Conservation (phyloP, 2,888 invertebrate genomes). For the Malacosoma neustria region DNA sequence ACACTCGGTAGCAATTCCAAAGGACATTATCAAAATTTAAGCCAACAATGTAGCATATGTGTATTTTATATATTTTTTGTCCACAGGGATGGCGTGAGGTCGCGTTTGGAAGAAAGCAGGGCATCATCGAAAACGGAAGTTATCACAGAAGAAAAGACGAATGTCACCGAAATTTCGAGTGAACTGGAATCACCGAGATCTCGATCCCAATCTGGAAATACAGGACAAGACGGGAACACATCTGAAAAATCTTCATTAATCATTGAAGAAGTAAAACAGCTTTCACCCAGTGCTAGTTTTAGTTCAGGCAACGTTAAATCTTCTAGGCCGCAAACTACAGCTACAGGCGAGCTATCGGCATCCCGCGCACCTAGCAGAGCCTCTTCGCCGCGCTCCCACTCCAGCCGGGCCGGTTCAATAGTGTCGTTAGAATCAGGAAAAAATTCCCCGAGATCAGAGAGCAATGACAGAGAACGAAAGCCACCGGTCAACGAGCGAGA, state of each 20-base stretch:
- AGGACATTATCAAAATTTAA: too few species aligned
- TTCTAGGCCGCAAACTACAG: neutral
- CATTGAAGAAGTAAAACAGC: neutral
- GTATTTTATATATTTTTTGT: too few species aligned
- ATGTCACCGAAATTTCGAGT: neutral
- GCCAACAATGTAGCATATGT: too few species aligned
- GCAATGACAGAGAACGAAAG: neutral
- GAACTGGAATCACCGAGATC: neutral
- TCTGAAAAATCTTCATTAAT: neutral
- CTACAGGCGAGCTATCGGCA: neutral
- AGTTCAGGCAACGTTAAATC: neutral
- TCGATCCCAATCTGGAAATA: neutral
- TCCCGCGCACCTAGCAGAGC: neutral
- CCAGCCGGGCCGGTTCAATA: slow-evolving; percentile 1
- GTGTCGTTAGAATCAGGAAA: slow-evolving; percentile 26
- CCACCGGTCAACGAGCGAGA: slow-evolving; percentile 21
- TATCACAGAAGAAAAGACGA: neutral
- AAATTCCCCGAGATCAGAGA: slow-evolving; percentile 34
- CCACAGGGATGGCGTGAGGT: slow-evolving; percentile 14
- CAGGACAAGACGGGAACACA: neutral
- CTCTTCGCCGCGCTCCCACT: neutral
- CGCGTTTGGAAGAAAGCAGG: neutral
- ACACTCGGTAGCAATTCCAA: slow-evolving; percentile 55
- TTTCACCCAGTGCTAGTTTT: slow-evolving; percentile 1
- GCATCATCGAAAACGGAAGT: neutral